Evolutionary conservation across 2,888 invertebrate species (phyloP).

Genomic region (Agonopterix subpropinquella): DNA sequence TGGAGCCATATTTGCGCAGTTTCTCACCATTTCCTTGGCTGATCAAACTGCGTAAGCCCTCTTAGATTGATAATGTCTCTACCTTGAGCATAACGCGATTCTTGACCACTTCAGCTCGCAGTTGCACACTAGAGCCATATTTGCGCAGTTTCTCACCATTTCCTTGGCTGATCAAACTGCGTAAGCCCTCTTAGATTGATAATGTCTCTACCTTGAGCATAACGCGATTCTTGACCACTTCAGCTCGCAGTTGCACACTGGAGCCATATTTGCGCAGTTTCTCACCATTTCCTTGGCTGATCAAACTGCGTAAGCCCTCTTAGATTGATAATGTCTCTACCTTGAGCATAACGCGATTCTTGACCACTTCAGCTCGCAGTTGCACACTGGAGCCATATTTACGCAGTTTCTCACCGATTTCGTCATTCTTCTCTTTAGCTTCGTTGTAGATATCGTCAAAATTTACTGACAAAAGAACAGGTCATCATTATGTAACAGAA

Average conservation of each 20-base stretch:
- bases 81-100: constrained; percentile 41
- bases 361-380: constrained; percentile 44
- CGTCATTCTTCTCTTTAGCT: constrained; percentile 48
- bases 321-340: background rate
- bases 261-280: constrained; percentile 41
- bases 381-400: constrained; percentile 38
- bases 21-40: constrained; percentile 23
- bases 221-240: constrained; percentile 44
- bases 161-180: too few relatives aligned
- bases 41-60: too few relatives aligned
- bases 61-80: too few relatives aligned
- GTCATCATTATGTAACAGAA: background rate
- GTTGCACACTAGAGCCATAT: constrained; percentile 35
- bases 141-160: constrained; percentile 38
- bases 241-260: constrained; percentile 37
- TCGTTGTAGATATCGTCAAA: constrained; percentile 72
- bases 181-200: too few relatives aligned
- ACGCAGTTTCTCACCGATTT: constrained; percentile 42
- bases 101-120: constrained; percentile 44
- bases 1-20: constrained; percentile 41
- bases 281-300: constrained; percentile 19
- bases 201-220: constrained; percentile 22
- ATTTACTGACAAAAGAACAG: constrained; percentile 59
- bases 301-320: too few relatives aligned
- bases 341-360: constrained; percentile 39